These are phyloP conservation scores for Thelaira solivaga DNA, from an alignment of 2,888 invertebrate genomes.

Conservation along the genomic window DNA sequence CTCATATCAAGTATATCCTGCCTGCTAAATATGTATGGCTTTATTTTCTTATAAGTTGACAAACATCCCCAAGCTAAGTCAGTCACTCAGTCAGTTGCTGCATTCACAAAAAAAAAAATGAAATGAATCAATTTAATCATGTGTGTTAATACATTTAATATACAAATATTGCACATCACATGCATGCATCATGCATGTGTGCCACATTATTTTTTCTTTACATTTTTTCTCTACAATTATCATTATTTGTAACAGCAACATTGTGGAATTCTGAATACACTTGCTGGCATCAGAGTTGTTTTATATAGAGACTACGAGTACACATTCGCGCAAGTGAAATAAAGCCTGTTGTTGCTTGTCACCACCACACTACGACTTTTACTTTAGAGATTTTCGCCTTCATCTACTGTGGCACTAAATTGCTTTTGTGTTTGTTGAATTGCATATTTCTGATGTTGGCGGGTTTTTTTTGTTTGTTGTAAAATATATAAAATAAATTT, in stretches of 20 bases:
- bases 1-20: too few relatives aligned
- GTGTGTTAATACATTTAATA: slow-evolving; percentile 14
- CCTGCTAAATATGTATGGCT: slow-evolving; percentile 1
- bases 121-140: slow-evolving; percentile 30
- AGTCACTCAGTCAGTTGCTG: slow-evolving; percentile 18
- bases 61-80: slow-evolving; percentile 48
- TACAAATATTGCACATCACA: neutral
- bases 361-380: slow-evolving; percentile 38
- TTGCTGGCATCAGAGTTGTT: slow-evolving; percentile 22
- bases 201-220: slow-evolving; percentile 19
- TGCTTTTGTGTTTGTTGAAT: slow-evolving; percentile 9
- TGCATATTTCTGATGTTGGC: neutral
- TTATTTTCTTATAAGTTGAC: slow-evolving; percentile 28
- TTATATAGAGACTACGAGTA: neutral
- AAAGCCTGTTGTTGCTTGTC: slow-evolving; percentile 38
- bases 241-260: slow-evolving; percentile 38
- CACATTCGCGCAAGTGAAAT: slow-evolving; percentile 32
- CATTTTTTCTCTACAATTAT: slow-evolving; percentile 15
- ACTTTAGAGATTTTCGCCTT: slow-evolving; percentile 2
- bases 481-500: neutral
- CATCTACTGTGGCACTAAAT: slow-evolving; percentile 41
- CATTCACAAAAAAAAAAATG: slow-evolving; percentile 27
- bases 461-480: neutral
- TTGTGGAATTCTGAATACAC: slow-evolving; percentile 6
- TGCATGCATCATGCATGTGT: slow-evolving; percentile 32